These are phyloP conservation scores for Bos indicus DNA, from an alignment of 2,113 vertebrate genomes.

Conservation along the genomic window DNA sequence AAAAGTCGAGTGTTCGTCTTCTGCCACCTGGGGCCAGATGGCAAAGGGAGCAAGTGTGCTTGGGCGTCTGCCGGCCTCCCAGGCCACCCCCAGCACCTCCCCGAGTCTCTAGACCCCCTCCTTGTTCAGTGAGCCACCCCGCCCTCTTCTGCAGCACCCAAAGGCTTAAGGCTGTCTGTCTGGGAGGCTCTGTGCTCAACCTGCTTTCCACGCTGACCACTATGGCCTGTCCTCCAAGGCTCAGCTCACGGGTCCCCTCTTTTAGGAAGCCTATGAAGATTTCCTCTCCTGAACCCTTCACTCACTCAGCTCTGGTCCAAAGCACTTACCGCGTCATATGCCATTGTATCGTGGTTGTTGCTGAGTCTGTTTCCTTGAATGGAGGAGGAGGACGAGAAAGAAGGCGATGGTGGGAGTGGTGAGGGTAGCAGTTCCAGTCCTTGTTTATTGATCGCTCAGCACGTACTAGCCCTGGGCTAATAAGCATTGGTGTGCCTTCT, in stretches of 20 bases:
- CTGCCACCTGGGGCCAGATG: neutral
- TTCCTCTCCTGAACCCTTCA: neutral
- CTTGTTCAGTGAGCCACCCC: accelerated
- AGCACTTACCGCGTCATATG: neutral
- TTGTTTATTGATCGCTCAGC: neutral
- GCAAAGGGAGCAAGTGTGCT: neutral
- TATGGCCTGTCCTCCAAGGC: neutral
- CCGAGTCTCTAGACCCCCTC: neutral
- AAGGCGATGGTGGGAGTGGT: neutral
- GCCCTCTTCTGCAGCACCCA: neutral
- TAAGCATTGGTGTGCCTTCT: neutral
- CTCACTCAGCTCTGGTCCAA: neutral
- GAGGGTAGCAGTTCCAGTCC: accelerated
- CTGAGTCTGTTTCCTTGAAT: neutral
- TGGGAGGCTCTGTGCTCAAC: neutral
- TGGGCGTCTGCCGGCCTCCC: neutral
- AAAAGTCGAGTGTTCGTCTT: neutral
- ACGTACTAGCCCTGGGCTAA: neutral
- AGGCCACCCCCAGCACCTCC: neutral
- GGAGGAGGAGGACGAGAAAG: neutral
- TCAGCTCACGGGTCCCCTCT: neutral
- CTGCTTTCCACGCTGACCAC: neutral
- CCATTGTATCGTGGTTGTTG: neutral
- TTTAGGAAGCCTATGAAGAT: neutral
- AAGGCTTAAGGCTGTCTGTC: neutral